Base-by-base conservation (phyloP, 2,888 invertebrate genomes). In the Stenchaetothrips biformis region DNA sequence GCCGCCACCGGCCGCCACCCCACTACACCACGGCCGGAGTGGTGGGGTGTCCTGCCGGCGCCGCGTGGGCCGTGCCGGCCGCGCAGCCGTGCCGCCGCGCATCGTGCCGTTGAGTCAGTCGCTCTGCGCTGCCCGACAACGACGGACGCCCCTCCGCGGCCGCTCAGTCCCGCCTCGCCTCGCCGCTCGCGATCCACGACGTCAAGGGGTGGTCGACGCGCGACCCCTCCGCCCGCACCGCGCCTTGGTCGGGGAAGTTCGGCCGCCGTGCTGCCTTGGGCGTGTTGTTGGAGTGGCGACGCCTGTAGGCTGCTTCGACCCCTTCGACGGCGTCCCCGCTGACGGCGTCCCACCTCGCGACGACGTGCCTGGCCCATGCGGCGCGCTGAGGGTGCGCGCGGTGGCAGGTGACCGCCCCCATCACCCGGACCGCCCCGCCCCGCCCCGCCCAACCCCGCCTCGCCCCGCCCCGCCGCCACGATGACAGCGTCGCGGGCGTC, bases 41-140 rank as follows among this genome's bases (percentile, higher is more conserved):
- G 53, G 53, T 16, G 53, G 53, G 16, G 53, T 16, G 59, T 16
- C 59, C 9, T 13, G 59, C 59, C 59, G 18, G 59, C 13, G 59
- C 59, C 59, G 59, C 21, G 67, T 21, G 67, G 37, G 37, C 67
- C 21, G n/a, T 21, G 67, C 67, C 9, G n/a, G 21, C 21, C 25
- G 21, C 25, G 37, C 37, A 7, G 67, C 67, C 67, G 67, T 25
- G 67, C 6, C n/a, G 67, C 67, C 25, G 67, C 25, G 21, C 53
- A 13, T 21, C 67, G 67, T 25, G 21, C 67, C 67, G 67, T 25
- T 74, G 21, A 74, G 67, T 74, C 67, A 74, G 67, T 74, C 67
- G 67, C 25, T 74, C 11, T 25, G 11, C 25, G 67, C 67, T 25
- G 67, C 67, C 67, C 21, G 67, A 74, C 21, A 2, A 74, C 67